Evolutionary conservation across 2,888 invertebrate genomes (phyloP).

Genomic region (Petrophora chlorosata): DNA sequence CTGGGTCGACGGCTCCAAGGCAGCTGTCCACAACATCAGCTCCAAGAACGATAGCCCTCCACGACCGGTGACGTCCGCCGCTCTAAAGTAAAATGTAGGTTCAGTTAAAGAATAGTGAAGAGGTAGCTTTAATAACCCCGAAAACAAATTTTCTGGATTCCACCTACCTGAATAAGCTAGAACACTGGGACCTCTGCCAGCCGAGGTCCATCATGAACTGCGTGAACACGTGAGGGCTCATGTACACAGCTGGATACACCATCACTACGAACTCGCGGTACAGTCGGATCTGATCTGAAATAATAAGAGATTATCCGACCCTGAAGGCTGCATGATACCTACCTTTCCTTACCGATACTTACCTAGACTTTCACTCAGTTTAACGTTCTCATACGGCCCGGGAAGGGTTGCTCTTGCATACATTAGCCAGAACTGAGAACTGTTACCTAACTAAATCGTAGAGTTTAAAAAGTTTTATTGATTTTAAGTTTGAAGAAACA

Average conservation of each 20-base stretch:
- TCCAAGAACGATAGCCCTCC: constrained; percentile 83
- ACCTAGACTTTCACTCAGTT: too few relatives aligned
- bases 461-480: too few relatives aligned
- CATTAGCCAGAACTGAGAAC: too few relatives aligned
- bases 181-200: constrained; percentile 72
- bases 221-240: constrained; percentile 81
- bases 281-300: constrained; percentile 82
- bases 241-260: constrained; percentile 82
- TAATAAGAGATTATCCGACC: too few relatives aligned
- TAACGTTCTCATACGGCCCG: too few relatives aligned
- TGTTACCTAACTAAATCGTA: too few relatives aligned
- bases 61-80: constrained; percentile 80
- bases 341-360: too few relatives aligned
- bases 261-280: constrained; percentile 82
- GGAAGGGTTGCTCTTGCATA: too few relatives aligned
- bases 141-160: too few relatives aligned
- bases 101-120: background rate
- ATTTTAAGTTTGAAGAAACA: too few relatives aligned
- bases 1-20: constrained; percentile 85
- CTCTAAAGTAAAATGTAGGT: constrained; percentile 52
- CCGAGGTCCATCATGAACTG: constrained; percentile 83
- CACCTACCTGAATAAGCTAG: constrained; percentile 76
- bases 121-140: too few relatives aligned
- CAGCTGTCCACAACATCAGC: constrained; percentile 85
- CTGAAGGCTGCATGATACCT: too few relatives aligned